Evolutionary conservation across 2,888 invertebrate species (phyloP).

Genomic region (Aproaerema taeniolella): DNA sequence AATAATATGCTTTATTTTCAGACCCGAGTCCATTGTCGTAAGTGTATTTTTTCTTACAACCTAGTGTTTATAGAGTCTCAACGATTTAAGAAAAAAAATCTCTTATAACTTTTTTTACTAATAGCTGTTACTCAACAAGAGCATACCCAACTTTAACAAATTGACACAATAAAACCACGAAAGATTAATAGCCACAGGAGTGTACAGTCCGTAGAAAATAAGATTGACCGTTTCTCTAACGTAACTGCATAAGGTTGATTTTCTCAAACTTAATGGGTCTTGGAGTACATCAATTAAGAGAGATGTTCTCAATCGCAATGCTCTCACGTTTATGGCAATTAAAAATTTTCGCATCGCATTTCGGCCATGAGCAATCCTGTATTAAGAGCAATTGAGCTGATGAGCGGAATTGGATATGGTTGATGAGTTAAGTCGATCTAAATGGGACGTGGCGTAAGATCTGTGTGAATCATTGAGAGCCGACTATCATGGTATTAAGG

Average conservation of each 20-base stretch:
- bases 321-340: slow-evolving; percentile 37
- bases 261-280: background rate
- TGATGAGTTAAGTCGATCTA: slow-evolving; percentile 65
- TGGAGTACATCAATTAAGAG: slow-evolving; percentile 5
- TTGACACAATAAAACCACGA: background rate
- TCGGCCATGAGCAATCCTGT: slow-evolving; percentile 55
- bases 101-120: too few species aligned
- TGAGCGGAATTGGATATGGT: slow-evolving; percentile 67
- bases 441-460: slow-evolving; percentile 41
- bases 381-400: slow-evolving; percentile 71
- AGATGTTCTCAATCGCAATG: slow-evolving; percentile 1
- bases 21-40: too few species aligned
- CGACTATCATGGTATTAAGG: too few species aligned
- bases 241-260: too few species aligned
- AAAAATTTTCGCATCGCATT: slow-evolving; percentile 58
- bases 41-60: too few species aligned
- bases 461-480: background rate
- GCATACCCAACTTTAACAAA: background rate
- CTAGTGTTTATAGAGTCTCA: too few species aligned
- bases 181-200: slow-evolving; percentile 2
- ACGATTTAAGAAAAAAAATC: too few species aligned
- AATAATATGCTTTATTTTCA: too few species aligned
- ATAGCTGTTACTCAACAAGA: too few species aligned
- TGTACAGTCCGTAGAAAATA: too few species aligned
- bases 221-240: too few species aligned